A percentile compares a stretch with the other conserved stretches of the same genome.
Evolutionary conservation across 2,888 invertebrate species (phyloP).

Genomic region (Ophonus ardosiacus): DNA sequence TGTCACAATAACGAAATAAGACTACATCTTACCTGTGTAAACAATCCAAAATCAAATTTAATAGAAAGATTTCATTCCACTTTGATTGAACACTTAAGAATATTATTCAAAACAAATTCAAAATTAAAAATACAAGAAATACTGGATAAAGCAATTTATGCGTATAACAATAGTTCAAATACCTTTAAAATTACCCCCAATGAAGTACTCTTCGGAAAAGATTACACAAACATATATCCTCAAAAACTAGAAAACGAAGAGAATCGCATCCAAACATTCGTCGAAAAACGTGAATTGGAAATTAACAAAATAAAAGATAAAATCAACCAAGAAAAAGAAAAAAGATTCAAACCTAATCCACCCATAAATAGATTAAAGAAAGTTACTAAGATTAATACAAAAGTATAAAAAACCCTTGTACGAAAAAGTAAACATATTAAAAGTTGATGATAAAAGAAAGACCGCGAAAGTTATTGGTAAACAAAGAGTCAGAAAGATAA

Average conservation of each 20-base stretch:
- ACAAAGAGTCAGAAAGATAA: neutral
- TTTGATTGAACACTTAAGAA: neutral
- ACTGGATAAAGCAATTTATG: neutral
- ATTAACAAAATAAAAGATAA: neutral
- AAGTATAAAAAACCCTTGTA: neutral
- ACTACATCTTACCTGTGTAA: constrained; percentile 3
- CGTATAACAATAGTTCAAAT: neutral
- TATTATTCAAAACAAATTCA: neutral
- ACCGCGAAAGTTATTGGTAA: too few species aligned
- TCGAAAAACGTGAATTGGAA: neutral
- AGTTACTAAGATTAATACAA: neutral
- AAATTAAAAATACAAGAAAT: neutral
- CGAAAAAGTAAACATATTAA: neutral
- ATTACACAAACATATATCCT: neutral
- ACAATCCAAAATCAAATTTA: neutral
- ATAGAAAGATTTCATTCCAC: constrained; percentile 2
- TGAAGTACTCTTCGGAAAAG: neutral
- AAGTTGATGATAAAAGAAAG: too few species aligned
- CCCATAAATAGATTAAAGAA: neutral
- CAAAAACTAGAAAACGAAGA: neutral
- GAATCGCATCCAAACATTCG: too few species aligned
- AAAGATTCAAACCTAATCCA: neutral
- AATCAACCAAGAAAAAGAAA: neutral
- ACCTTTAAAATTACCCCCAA: neutral
- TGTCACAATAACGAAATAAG: neutral